These are phyloP conservation scores for Neosilurus hyrtlii DNA, from an alignment of 2,797 vertebrate genomes.

Conservation along the genomic window DNA sequence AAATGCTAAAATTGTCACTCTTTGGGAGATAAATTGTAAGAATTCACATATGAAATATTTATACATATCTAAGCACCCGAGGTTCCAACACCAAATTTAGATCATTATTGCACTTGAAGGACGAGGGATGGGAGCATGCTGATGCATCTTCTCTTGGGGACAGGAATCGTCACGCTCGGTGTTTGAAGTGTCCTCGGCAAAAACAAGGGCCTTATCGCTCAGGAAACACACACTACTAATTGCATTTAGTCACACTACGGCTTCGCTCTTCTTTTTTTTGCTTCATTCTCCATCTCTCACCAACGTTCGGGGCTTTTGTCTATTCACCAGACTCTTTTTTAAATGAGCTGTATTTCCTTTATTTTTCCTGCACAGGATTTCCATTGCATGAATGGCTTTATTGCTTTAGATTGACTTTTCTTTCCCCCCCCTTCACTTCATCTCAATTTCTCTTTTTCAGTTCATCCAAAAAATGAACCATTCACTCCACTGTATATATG, in stretches of 20 bases:
- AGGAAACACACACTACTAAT: conserved; percentile 70
- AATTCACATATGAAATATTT: background rate
- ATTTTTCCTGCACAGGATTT: conserved; percentile 9
- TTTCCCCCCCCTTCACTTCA: too few relatives aligned
- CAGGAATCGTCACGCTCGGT: conserved; percentile 66
- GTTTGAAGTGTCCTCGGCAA: conserved; percentile 66
- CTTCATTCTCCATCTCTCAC: background rate
- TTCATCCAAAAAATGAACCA: background rate
- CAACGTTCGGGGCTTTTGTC: background rate
- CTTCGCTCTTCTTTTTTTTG: background rate
- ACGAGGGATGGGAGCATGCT: conserved; percentile 67
- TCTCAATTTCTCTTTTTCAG: background rate
- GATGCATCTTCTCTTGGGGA: conserved; percentile 67
- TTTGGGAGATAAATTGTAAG: background rate
- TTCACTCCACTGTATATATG: too few relatives aligned
- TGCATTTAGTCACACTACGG: conserved; percentile 59
- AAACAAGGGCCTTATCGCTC: conserved; percentile 71
- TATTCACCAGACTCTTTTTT: background rate
- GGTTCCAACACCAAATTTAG: conserved; percentile 51
- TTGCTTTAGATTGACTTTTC: background rate
- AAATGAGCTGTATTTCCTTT: background rate
- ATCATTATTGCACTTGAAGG: conserved; percentile 75
- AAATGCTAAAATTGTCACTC: background rate
- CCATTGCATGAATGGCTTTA: background rate
- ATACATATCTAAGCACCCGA: background rate